A percentile compares a stretch with the other conserved stretches of the same genome.
These are phyloP conservation scores for chimpanzee (Pan troglodytes) DNA, from an alignment of 2,113 vertebrate species.

Conservation along the genomic window NHGRI_mPanTro3-v2.1_pri NC_072411.2:97331001-97331500, in stretches of 20 bases:
- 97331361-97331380: neutral
- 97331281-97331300: neutral
- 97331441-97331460: neutral
- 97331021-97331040: neutral
- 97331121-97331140: neutral
- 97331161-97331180: neutral
- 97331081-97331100: conserved; percentile 8
- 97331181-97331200: neutral
- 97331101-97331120: neutral
- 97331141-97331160: neutral
- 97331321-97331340: neutral
- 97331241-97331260: neutral
- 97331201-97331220: neutral
- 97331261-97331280: neutral
- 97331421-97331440: neutral
- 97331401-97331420: neutral
- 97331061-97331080: neutral
- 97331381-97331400: neutral
- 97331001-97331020: neutral
- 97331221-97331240: neutral
- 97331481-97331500: neutral
- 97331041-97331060: neutral
- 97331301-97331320: neutral
- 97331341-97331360: neutral
- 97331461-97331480: neutral